Evolutionary conservation across 2,888 invertebrate genomes (phyloP).

Genomic region (Drosophila peninsularis): DNA sequence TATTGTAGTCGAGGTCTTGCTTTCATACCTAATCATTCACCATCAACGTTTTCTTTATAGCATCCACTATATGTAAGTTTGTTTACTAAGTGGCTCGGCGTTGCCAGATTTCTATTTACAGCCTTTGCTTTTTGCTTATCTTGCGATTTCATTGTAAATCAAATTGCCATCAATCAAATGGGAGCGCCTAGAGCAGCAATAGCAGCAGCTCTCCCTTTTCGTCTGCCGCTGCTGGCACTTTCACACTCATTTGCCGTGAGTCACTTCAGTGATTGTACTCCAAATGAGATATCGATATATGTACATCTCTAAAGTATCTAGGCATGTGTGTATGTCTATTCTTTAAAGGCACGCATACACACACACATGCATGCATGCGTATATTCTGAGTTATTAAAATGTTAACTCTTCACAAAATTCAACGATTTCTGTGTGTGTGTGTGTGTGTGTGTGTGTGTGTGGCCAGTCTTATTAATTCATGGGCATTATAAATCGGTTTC

Average conservation of each 20-base stretch:
- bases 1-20: not conserved
- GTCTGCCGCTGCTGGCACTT: conserved; percentile 24
- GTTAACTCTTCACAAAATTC: conserved; percentile 12
- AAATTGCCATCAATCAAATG: conserved; percentile 58
- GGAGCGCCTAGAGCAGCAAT: conserved; percentile 1
- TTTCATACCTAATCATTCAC: conserved; percentile 2
- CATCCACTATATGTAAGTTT: conserved; percentile 8
- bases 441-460: not conserved
- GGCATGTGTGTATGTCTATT: not conserved
- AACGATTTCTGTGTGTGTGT: conserved; percentile 7
- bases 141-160: conserved; percentile 31
- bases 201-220: conserved; percentile 11
- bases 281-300: not conserved
- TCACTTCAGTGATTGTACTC: conserved; percentile 22
- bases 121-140: conserved; percentile 4
- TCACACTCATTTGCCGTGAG: conserved; percentile 37
- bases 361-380: not conserved
- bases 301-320: not conserved
- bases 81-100: not conserved
- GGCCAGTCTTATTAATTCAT: conserved; percentile 24
- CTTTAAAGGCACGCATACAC: not conserved
- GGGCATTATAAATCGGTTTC: conserved; percentile 30
- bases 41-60: not conserved
- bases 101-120: conserved; percentile 12
- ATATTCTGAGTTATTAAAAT: conserved; percentile 1